Conservation (phyloP, 2,888 invertebrate species). For the Luffia ferchaultella region DNA sequence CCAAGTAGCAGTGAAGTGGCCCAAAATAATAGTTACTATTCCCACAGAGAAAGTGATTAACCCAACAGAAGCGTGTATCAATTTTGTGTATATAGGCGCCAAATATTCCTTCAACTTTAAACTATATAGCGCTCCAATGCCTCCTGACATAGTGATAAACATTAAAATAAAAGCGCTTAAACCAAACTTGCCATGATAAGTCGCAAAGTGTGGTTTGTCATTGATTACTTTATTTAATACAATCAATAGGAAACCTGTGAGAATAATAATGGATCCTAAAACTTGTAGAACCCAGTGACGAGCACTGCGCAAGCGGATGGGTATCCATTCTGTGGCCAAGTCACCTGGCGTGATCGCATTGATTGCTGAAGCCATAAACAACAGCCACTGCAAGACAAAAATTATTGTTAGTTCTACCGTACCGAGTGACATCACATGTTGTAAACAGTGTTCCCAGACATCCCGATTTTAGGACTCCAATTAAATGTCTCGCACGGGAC, state of each 20-base stretch:
- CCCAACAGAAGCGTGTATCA: slow-evolving; percentile 48
- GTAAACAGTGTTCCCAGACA: too few species aligned
- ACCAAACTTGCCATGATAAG: slow-evolving; percentile 52
- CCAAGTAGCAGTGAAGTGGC: slow-evolving; percentile 50
- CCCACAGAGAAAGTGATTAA: slow-evolving; percentile 47
- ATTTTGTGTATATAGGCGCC: slow-evolving; percentile 52
- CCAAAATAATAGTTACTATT: slow-evolving; percentile 42
- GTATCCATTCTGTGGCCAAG: slow-evolving; percentile 61
- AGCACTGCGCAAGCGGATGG: slow-evolving; percentile 49
- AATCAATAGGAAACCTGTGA: slow-evolving; percentile 45
- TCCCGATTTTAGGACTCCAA: too few species aligned
- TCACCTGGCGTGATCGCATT: slow-evolving; percentile 58
- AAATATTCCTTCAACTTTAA: slow-evolving; percentile 48
- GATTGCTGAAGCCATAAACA: slow-evolving; percentile 53
- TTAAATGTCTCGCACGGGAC: too few species aligned
- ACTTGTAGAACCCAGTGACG: slow-evolving; percentile 58
- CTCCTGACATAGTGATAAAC: slow-evolving; percentile 46
- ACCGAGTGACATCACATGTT: too few species aligned
- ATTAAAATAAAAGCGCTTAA: slow-evolving; percentile 45
- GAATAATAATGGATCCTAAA: slow-evolving; percentile 29
- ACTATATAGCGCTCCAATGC: slow-evolving; percentile 48
- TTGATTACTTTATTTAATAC: slow-evolving; percentile 44
- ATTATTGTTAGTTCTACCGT: too few species aligned
- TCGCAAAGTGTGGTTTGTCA: slow-evolving; percentile 37
- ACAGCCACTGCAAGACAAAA: slow-evolving; percentile 44